Percentiles rank a stretch among this genome's conserved stretches.
phyloP scores from a whole-genome alignment of 2,113 vertebrate genomes.

The Xiphias gladius region DNA sequence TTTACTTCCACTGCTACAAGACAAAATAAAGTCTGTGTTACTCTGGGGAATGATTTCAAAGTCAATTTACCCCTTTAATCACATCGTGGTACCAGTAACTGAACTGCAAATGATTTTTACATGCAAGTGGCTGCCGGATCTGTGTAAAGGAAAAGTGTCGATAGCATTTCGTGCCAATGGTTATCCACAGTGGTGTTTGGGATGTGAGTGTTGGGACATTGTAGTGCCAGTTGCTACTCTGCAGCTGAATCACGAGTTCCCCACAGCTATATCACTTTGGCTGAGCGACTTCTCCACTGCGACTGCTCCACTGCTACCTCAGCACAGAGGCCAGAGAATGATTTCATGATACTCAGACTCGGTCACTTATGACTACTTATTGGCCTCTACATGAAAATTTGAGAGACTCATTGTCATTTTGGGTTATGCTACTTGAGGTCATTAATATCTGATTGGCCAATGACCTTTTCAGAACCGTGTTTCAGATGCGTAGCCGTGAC shows the following conservation, averaged over 20 bases:
- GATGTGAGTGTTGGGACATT: conserved; percentile 37
- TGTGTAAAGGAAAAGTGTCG: conserved; percentile 39
- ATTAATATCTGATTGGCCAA: too few relatives aligned
- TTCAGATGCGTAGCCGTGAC: too few relatives aligned
- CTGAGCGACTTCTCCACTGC: conserved; percentile 39
- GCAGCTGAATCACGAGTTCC: conserved; percentile 49
- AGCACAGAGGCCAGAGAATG: conserved; percentile 17
- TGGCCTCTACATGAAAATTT: conserved; percentile 4
- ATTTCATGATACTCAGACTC: conserved; percentile 25
- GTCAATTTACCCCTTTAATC: conserved; percentile 65
- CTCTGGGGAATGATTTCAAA: conserved; percentile 69
- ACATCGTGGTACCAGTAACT: conserved; percentile 50
- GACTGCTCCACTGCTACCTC: background rate
- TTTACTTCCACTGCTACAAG: conserved; percentile 67
- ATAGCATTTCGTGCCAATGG: conserved; percentile 16
- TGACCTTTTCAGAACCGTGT: too few relatives aligned
- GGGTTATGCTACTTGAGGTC: too few relatives aligned
- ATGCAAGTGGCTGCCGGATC: conserved; percentile 41
- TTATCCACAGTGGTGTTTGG: conserved; percentile 38
- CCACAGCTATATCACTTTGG: conserved; percentile 46
- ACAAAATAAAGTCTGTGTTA: conserved; percentile 51
- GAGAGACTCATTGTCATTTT: background rate
- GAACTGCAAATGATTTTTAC: conserved; percentile 45
- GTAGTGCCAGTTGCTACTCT: conserved; percentile 38
- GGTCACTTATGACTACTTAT: conserved; percentile 28